Conservation (phyloP, 2,113 vertebrate species). For the Willisornis vidua region DNA sequence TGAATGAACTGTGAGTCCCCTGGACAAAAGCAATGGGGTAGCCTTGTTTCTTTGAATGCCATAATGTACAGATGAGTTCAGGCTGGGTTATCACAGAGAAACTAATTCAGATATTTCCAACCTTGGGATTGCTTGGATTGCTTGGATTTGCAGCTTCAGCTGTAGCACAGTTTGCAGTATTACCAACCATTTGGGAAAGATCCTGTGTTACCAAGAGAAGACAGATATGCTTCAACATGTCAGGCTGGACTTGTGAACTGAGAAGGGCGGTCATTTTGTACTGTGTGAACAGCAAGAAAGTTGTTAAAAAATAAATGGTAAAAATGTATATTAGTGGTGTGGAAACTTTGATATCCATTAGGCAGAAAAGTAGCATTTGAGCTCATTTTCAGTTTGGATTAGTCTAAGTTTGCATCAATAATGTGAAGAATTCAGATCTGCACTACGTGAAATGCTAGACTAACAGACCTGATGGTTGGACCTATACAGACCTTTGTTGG, state of each 20-base stretch:
- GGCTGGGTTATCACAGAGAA: neutral
- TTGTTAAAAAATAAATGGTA: neutral
- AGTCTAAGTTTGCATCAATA: neutral
- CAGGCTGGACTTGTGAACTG: neutral
- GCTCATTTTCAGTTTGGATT: neutral
- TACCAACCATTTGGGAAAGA: neutral
- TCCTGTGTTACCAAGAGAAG: neutral
- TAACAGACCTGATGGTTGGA: neutral
- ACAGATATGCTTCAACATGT: neutral
- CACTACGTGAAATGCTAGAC: neutral
- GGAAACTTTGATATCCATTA: neutral
- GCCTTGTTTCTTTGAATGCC: neutral
- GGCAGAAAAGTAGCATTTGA: neutral
- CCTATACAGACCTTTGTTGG: neutral
- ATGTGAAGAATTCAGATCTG: neutral
- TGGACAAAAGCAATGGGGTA: neutral
- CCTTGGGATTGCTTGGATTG: neutral
- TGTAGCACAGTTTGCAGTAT: neutral
- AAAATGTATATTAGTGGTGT: neutral
- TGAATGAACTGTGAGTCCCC: accelerated
- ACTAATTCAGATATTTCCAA: neutral
- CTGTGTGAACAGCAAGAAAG: neutral
- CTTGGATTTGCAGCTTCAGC: neutral
- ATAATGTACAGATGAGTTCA: neutral
- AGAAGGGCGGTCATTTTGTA: accelerated